Evolutionary conservation across 2,888 invertebrate species (phyloP), one percentile per base, ranked within the genome.

Genomic region (Hemaris fuciformis): DNA sequence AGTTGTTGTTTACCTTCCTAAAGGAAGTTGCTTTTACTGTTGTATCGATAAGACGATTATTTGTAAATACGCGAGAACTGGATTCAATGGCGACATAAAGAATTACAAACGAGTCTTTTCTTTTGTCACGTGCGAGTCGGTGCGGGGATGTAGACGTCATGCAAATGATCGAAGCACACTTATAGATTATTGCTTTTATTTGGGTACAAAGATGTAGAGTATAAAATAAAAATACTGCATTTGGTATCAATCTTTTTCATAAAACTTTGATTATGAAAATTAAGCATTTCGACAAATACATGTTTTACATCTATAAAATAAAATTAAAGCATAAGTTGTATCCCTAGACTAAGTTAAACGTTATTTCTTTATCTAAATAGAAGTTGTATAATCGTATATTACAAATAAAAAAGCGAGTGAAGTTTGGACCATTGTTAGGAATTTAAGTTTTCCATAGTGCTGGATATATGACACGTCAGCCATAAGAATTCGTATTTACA

Each of bases 401-500:
- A 91, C 89, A 91, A 91, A 91, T 91, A 80, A 91, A 88, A 87
- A 91, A 91, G 91, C 91, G 79, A 89, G 89, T 89, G 88, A 89
- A 88, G 88, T 90, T 91, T 91, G 91, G 91, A 91, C 91, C 91
- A 91, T 91, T 90, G 88, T 88, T 91, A 91, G 91, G 91, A 91
- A 91, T 91, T 85, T 74, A 85, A 87, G 88, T 87, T 88, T 88
- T 90, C 90, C 90, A 84, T 88, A 86, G 89, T 89, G 89, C 88
- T 85, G 81, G 80, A 84, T 85, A 85, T 83, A 82, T 78, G 82
- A 89, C 87, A 88, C 31, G 53, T 81, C 83, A 86, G 87, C 84
- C 81, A 80, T 86, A 84, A 87, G 84, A 85, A 79, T 80, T 87
- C 81, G 77, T 89, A 91, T 91, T 88, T 91, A 91, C 90, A 90